phyloP scores from a whole-genome alignment of 2,888 invertebrate species.

The Helobdella robusta region DNA sequence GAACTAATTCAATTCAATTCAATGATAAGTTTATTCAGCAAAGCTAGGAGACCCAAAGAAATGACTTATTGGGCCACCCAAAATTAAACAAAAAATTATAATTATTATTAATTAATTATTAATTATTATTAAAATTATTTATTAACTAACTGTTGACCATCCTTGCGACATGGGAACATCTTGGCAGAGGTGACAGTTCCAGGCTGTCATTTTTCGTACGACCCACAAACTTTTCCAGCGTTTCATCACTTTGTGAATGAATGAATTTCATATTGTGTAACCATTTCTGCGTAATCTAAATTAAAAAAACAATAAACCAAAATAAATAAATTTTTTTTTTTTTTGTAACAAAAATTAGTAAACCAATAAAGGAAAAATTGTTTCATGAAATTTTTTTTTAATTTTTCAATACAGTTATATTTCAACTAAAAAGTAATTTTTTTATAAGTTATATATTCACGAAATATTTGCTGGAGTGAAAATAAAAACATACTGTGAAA shows the following conservation, averaged over 20 bases:
- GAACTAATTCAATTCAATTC: too few species aligned
- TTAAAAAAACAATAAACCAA: too few species aligned
- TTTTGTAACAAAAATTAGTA: too few species aligned
- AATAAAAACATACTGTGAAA: constrained; percentile 48
- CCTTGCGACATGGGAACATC: constrained; percentile 47
- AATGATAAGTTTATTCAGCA: too few species aligned
- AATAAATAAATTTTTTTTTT: too few species aligned
- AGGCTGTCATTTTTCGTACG: constrained; percentile 42
- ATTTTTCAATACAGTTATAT: too few species aligned
- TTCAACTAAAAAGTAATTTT: too few species aligned
- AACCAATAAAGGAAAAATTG: too few species aligned
- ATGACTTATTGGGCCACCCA: background rate
- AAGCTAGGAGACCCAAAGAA: too few species aligned
- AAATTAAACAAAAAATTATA: background rate
- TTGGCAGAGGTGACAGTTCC: constrained; percentile 43
- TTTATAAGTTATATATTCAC: too few species aligned
- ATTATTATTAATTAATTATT: background rate
- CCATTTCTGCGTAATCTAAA: constrained; percentile 50
- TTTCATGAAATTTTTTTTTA: too few species aligned
- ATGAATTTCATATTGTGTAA: constrained; percentile 44
- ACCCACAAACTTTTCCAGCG: constrained; percentile 46
- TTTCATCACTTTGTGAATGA: background rate
- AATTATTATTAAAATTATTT: background rate
- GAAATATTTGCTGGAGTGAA: too few species aligned
- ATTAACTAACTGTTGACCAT: constrained; percentile 46